Evolutionary conservation across 2,888 invertebrate genomes (phyloP).

Genomic region (Trilocha varians): DNA sequence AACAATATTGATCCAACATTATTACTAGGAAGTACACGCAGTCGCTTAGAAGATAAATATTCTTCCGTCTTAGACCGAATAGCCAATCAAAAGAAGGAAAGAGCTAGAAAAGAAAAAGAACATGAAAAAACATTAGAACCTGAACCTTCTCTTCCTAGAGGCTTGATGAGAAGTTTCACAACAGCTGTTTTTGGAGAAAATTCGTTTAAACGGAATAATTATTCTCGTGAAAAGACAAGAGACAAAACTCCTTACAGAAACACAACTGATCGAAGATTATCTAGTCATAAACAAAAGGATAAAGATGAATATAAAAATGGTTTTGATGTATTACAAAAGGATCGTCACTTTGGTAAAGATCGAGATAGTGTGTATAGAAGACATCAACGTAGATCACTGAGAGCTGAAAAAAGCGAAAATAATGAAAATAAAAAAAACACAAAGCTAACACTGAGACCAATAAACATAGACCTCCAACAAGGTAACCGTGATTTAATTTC

Average conservation of each 20-base stretch:
- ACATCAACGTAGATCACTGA: constrained; percentile 71
- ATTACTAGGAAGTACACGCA: constrained; percentile 73
- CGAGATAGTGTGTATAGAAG: constrained; percentile 63
- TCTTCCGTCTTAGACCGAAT: constrained; percentile 82
- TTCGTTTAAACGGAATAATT: constrained; percentile 59
- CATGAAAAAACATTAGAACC: constrained; percentile 82
- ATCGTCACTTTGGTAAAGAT: constrained; percentile 55
- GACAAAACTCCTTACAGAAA: constrained; percentile 78
- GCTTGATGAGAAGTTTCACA: constrained; percentile 80
- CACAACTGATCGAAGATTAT: constrained; percentile 55
- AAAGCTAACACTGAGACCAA: constrained; percentile 67
- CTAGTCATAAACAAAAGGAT: constrained; percentile 46
- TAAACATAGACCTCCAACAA: constrained; percentile 65
- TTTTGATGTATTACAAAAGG: constrained; percentile 39
- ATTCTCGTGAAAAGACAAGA: constrained; percentile 73
- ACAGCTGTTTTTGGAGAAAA: constrained; percentile 81
- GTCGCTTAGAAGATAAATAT: constrained; percentile 85
- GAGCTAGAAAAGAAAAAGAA: constrained; percentile 61
- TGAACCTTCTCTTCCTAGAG: constrained; percentile 53
- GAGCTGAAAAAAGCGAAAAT: constrained; percentile 78
- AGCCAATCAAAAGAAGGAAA: constrained; percentile 73
- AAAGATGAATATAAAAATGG: constrained; percentile 55
- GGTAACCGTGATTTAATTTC: constrained; percentile 69
- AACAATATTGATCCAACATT: constrained; percentile 54
- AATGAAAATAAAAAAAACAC: constrained; percentile 60